phyloP scores from a whole-genome alignment of 2,113 vertebrate genomes.

The Oriolus oriolus region DNA sequence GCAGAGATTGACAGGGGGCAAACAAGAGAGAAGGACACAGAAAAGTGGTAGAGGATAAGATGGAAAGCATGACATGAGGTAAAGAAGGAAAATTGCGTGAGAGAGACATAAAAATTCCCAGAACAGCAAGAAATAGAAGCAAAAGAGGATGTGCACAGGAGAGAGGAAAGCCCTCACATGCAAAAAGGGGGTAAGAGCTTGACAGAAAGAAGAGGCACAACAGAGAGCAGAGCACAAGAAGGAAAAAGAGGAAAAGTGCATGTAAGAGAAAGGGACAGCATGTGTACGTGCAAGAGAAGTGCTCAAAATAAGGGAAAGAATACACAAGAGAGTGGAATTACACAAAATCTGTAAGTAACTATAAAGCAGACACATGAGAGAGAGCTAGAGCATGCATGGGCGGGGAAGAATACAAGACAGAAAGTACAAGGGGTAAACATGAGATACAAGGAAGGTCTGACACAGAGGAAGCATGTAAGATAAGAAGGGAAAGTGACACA shows the following conservation, averaged over 20 bases:
- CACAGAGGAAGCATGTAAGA: not conserved
- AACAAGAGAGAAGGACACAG: not conserved
- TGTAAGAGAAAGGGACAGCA: not conserved
- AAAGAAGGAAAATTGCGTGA: rapidly evolving
- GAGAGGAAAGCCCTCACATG: not conserved
- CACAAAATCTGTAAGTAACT: not conserved
- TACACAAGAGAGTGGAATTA: not conserved
- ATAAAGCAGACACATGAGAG: not conserved
- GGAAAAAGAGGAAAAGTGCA: not conserved
- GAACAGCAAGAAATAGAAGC: not conserved
- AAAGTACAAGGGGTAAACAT: not conserved
- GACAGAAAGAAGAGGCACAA: not conserved
- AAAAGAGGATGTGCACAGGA: not conserved
- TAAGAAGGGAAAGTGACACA: not conserved
- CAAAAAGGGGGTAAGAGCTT: not conserved
- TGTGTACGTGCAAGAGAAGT: not conserved
- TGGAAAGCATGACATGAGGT: not conserved
- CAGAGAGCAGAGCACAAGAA: not conserved
- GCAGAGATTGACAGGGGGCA: not conserved
- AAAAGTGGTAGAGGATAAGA: not conserved
- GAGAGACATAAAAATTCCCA: not conserved
- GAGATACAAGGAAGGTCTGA: not conserved
- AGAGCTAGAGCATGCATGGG: not conserved
- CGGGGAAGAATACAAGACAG: not conserved
- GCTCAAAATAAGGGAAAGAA: not conserved